Base-by-base conservation (phyloP, 2,797 vertebrate species). In the Furcifer pardalis region DNA sequence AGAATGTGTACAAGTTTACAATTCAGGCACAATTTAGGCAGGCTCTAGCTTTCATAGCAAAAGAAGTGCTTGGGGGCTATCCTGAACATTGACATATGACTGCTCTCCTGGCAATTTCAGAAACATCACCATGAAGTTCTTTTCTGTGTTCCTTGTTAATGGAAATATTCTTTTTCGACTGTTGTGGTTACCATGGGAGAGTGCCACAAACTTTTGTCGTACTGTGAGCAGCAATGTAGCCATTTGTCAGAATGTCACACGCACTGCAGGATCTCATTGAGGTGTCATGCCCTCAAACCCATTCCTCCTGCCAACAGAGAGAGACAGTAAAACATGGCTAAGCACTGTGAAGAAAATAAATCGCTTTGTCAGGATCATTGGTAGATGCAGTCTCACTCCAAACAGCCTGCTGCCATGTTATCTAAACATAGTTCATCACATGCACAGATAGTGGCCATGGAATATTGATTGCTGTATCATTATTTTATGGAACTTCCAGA, bases 261-360 rank as follows among this genome's bases (percentile, higher is more conserved):
- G 65, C 0, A 0, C 88, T 87, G 84, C 66, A 89, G 84, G 89
- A 91, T 91, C 90, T 90, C 86, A 86, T 42, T 91, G 92, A 89
- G 63, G 88, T 89, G 91, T 87, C 86, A 21, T 87, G 91, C 88
- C 89, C 92, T 92, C 80, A 89, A 90, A 92, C 40, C 77, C 75
- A 91, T 86, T 91, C 86, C 81, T 90, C 83, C 85, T 92, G 90
- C 87, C 85, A 93, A 86, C 81, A 92, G 88, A 17, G 7, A 94
- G 88, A 85, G 77, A 84, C 86, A 91, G 92, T 92, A 94, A 94
- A 94, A 87, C 80, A 87, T 42, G 87, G 85, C 62, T 92, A 85
- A 89, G 62, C 83, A 86, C 80, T 89, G 85, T 90, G 87, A 90
- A 91, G 86, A 87, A 92, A 92, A 89, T 90, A 94, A 92, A 93